Evolutionary conservation across 2,113 vertebrate species (phyloP).

Genomic region (Channa maculata): DNA sequence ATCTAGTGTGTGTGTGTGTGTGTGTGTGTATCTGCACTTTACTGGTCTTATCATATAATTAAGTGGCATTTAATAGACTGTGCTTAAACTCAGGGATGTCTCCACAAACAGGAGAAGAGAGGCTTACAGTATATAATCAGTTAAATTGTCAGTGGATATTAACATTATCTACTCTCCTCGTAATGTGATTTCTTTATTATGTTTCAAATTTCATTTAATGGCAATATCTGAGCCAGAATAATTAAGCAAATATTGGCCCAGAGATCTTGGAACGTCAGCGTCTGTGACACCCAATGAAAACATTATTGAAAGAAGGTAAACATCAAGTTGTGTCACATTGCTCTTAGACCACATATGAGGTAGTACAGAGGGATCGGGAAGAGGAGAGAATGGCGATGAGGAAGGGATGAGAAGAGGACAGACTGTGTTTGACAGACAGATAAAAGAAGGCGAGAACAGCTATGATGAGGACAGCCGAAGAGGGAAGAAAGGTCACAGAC

Average conservation of each 20-base stretch:
- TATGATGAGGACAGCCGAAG: slow-evolving; percentile 48
- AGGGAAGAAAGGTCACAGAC: slow-evolving; percentile 56
- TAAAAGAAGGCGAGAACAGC: slow-evolving; percentile 40
- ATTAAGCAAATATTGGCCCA: slow-evolving; percentile 80
- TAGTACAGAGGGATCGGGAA: slow-evolving; percentile 11
- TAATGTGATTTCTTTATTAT: slow-evolving; percentile 80
- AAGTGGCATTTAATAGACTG: slow-evolving; percentile 78
- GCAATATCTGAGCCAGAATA: slow-evolving; percentile 68
- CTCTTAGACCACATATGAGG: slow-evolving; percentile 22
- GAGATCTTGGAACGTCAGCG: slow-evolving; percentile 34
- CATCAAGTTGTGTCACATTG: slow-evolving; percentile 37
- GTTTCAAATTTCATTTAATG: slow-evolving; percentile 81
- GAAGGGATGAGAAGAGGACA: slow-evolving; percentile 35
- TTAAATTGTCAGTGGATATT: slow-evolving; percentile 76
- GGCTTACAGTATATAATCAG: slow-evolving; percentile 71
- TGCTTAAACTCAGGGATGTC: slow-evolving; percentile 67
- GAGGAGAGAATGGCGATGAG: neutral
- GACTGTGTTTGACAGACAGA: slow-evolving; percentile 57
- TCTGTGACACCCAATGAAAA: slow-evolving; percentile 76
- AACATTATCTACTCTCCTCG: slow-evolving; percentile 57
- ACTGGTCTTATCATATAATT: slow-evolving; percentile 76
- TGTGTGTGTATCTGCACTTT: slow-evolving; percentile 29
- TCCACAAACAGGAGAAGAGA: slow-evolving; percentile 57
- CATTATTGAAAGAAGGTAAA: slow-evolving; percentile 77
- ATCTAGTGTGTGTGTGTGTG: slow-evolving; percentile 8